These are phyloP conservation scores for Prorops nasuta DNA, from an alignment of 1,140 invertebrate genomes.

Conservation along the genomic window DNA sequence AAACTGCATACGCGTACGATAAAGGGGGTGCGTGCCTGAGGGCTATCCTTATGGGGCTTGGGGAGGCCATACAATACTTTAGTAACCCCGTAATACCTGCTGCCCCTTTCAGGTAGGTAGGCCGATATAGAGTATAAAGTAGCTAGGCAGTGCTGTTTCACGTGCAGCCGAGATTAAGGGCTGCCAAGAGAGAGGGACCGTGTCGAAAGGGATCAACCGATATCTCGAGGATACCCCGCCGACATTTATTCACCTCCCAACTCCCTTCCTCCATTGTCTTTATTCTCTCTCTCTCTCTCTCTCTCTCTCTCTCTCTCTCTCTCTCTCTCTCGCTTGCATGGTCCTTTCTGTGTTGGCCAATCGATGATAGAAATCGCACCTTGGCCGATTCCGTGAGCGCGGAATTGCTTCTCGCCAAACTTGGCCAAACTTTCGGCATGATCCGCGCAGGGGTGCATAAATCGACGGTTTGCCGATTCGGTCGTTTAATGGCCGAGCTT, in stretches of 20 bases:
- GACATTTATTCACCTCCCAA: too few relatives aligned
- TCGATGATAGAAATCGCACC: too few relatives aligned
- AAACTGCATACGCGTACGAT: constrained; percentile 49
- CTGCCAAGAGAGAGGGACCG: too few relatives aligned
- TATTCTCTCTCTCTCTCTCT: not conserved
- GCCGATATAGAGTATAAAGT: constrained; percentile 41
- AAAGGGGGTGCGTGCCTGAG: constrained; percentile 51
- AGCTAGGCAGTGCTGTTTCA: constrained; percentile 17
- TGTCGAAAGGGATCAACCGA: too few relatives aligned
- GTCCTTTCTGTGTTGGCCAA: too few relatives aligned
- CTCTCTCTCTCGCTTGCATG: not conserved
- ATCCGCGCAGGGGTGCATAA: constrained; percentile 25
- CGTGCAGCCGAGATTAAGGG: too few relatives aligned
- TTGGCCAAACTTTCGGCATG: not conserved
- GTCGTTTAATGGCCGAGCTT: constrained; percentile 3
- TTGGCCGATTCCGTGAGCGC: constrained; percentile 18
- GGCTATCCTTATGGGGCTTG: constrained; percentile 54
- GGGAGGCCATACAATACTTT: constrained; percentile 47
- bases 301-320: not conserved
- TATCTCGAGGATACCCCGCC: not conserved
- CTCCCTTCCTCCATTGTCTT: too few relatives aligned
- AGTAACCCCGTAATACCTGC: constrained; percentile 48
- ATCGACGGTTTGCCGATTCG: constrained; percentile 25
- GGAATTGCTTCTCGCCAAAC: constrained; percentile 10
- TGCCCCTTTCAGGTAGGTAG: constrained; percentile 22